Conservation (phyloP, 1,140 invertebrate species). For the Linepithema humile region DNA sequence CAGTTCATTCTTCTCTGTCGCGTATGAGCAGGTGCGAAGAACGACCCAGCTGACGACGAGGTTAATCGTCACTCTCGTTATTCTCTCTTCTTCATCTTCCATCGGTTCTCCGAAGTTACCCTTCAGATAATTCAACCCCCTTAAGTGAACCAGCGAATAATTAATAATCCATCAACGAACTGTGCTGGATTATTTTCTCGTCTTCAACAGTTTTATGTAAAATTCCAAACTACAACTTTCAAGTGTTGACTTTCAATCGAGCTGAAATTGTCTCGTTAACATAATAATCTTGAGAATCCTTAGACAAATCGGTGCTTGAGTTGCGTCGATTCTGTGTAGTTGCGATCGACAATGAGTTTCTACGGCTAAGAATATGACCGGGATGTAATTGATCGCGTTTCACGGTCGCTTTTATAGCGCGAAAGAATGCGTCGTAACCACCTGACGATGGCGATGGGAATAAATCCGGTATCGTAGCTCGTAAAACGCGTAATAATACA, state of each 20-base stretch:
- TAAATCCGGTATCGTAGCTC: slow-evolving; percentile 15
- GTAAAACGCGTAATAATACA: slow-evolving; percentile 60
- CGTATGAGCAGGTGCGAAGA: slow-evolving; percentile 62
- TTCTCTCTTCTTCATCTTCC: slow-evolving; percentile 43
- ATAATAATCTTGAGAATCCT: not conserved
- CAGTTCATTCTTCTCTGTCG: slow-evolving; percentile 48
- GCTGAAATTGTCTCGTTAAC: not conserved
- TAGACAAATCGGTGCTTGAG: not conserved
- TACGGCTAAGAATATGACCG: slow-evolving; percentile 24
- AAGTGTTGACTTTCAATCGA: not conserved
- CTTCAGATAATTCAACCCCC: slow-evolving; percentile 3
- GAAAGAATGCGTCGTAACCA: slow-evolving; percentile 45
- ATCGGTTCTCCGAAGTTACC: slow-evolving; percentile 37
- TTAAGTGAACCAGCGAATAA: not conserved
- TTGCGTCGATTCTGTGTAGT: slow-evolving; percentile 15
- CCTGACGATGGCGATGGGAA: slow-evolving; percentile 56
- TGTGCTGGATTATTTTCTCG: slow-evolving; percentile 2
- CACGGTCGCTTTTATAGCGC: slow-evolving; percentile 65
- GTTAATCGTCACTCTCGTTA: slow-evolving; percentile 56
- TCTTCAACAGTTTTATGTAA: not conserved
- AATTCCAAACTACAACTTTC: not conserved
- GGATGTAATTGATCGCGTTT: slow-evolving; percentile 71
- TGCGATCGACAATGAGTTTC: slow-evolving; percentile 54
- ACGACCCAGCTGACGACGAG: slow-evolving; percentile 63
- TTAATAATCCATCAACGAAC: slow-evolving; percentile 36